Percentiles rank a stretch among this genome's conserved stretches.
Evolutionary conservation across 2,888 invertebrate genomes (phyloP).

Genomic region (Mechanitis mazaeus): DNA sequence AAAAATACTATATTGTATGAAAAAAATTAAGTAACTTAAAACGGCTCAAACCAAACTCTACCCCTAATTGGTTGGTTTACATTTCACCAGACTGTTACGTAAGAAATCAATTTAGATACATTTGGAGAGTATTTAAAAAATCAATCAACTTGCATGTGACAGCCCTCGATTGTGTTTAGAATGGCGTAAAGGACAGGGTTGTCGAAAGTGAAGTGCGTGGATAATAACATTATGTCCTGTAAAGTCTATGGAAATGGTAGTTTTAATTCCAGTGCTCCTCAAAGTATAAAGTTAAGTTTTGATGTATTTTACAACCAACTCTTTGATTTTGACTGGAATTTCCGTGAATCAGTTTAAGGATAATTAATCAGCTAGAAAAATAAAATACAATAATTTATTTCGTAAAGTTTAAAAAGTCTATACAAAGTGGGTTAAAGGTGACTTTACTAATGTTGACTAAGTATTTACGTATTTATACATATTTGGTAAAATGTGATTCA

Average conservation of each 20-base stretch:
- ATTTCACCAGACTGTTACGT: slow-evolving; percentile 24
- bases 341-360: too few relatives aligned
- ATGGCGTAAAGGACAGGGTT: slow-evolving; percentile 44
- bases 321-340: too few relatives aligned
- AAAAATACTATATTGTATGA: too few relatives aligned
- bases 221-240: slow-evolving; percentile 60
- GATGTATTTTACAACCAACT: too few relatives aligned
- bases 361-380: too few relatives aligned
- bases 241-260: slow-evolving; percentile 55
- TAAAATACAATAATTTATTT: too few relatives aligned
- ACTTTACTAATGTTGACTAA: too few relatives aligned
- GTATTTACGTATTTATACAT: slow-evolving; percentile 3
- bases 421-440: too few relatives aligned
- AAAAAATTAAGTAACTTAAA: too few relatives aligned
- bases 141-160: slow-evolving; percentile 73
- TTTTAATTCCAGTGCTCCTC: slow-evolving; percentile 43
- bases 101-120: slow-evolving; percentile 59
- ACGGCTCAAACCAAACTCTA: slow-evolving; percentile 4
- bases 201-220: slow-evolving; percentile 53
- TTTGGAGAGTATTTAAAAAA: slow-evolving; percentile 56
- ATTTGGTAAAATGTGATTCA: slow-evolving; percentile 13
- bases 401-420: too few relatives aligned
- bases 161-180: slow-evolving; percentile 59
- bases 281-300: slow-evolving; percentile 28
- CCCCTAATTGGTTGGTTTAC: slow-evolving; percentile 6